Base-by-base conservation (phyloP, 2,113 vertebrate species). In the Perca schrenkii region DNA sequence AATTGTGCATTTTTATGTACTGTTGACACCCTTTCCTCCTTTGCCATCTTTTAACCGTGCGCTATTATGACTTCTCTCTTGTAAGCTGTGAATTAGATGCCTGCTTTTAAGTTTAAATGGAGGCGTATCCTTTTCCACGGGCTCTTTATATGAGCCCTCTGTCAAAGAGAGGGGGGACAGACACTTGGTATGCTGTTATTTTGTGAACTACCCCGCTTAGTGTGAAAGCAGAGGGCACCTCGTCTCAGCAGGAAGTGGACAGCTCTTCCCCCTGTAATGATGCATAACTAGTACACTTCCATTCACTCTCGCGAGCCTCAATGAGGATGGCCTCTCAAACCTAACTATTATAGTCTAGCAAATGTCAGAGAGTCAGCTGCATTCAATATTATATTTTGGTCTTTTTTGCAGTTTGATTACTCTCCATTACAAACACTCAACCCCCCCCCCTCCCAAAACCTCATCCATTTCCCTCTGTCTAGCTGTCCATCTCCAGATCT, bases 361-460 rank as follows among this genome's bases (percentile, higher is more conserved):
- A 95, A 96, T 98, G 97, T 96, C 96, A 97, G 94, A 91, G 95
- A 96, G 97, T 96, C 96, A 96, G 96, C 96, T 94, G 92, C 94
- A 93, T 96, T 95, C 86, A 92, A 78, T 86, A 85, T 92, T 86
- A 68, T 92, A 89, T 93, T 92, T 93, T 92, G 76, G 82, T 86
- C 84, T 79, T 85, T 86, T 91, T 86, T 87, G 80, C 83, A 46
- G 77, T 85, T 88, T 90, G 89, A 92, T 91, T 90, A 89, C 85
- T 71, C 74, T 82, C 65, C 67, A 87, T 90, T 91, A 83, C 81
- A 88, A 92, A 93, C 89, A 93, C 86, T 81, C 82, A 62, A 46
- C 81, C 36, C 86, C 83, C 63, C 14, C 64, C 87, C 79, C 77
- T 25, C 84, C 87, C 54, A 77, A 87, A 19, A 81, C 83, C 82